phyloP scores from a whole-genome alignment of 2,888 invertebrate genomes.

The Drosophila mercatorum region DNA sequence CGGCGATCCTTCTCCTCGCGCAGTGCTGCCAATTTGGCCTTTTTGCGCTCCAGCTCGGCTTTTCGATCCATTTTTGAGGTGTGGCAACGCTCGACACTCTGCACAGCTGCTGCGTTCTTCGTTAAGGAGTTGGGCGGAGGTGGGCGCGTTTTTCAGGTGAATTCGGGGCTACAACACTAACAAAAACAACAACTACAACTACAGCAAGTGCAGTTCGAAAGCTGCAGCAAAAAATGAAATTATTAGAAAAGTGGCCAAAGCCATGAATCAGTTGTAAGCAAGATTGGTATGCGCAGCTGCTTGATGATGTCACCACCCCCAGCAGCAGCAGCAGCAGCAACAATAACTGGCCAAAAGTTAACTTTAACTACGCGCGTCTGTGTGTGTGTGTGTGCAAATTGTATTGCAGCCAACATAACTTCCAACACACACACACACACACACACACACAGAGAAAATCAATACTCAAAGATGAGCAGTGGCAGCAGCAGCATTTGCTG shows the following conservation, averaged over 20 bases:
- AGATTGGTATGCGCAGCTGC: conserved; percentile 56
- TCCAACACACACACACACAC: conserved; percentile 16
- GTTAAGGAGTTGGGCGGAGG: background rate
- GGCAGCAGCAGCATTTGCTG: conserved; percentile 15
- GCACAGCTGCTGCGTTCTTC: conserved; percentile 11
- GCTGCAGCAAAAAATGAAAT: conserved; percentile 20
- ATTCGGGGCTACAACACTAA: conserved; percentile 26
- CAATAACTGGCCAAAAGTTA: conserved; percentile 55
- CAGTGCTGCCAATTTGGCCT: conserved; percentile 94
- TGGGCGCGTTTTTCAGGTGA: conserved; percentile 10
- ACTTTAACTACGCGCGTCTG: conserved; percentile 2
- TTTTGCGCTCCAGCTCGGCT: conserved; percentile 96
- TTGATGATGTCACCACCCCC: conserved; percentile 69
- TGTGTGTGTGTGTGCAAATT: conserved; percentile 19
- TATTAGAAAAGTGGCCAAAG: background rate
- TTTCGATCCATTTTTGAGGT: conserved; percentile 88
- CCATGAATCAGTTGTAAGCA: conserved; percentile 50
- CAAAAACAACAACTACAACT: conserved; percentile 45
- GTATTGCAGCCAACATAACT: conserved; percentile 19
- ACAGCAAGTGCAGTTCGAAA: conserved; percentile 48
- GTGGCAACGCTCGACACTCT: conserved; percentile 35
- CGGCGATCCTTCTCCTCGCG: conserved; percentile 95
- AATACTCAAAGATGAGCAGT: conserved; percentile 53
- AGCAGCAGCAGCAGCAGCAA: conserved; percentile 7
- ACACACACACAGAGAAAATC: conserved; percentile 50